Base-by-base conservation (phyloP, 2,888 invertebrate genomes). In the Drosophila paracracens region DNA sequence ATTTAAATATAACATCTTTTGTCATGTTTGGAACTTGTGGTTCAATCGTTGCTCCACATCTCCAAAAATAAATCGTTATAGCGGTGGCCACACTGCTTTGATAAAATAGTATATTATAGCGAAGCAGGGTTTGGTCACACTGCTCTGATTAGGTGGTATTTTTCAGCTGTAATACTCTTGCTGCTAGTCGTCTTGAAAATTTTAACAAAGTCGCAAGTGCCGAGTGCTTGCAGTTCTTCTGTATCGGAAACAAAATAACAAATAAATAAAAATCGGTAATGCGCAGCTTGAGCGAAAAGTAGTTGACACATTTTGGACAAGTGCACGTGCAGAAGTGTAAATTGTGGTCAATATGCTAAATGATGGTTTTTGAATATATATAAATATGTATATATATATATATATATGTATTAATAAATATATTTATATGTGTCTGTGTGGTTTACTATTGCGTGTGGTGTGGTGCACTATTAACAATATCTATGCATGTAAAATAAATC, bases 201-300 rank as follows among this genome's bases (percentile, higher is more conserved):
- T 76, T 58, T 70, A 56, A 61, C 68, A 64, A 59, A 79, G 65
- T 67, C 8, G 27, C 1, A 64, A 40, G 73, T 66, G 50, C 11
- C 2, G 35, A 43, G 43, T 46, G 57, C 10, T 52, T 52, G 56
- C 21, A 4, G 57, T 52, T 63, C 27, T 64, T 54, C 35, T 64
- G 56, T 33, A n/a, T 71, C 58, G 65, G 61, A 69, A 73, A 33
- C 68, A 64, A 64, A 70, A 70, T 64, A 66, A 70, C 65, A 79
- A 79, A 79, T 76, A 79, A 65, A 77, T 60, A 60, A 61, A 76
- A 76, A 76, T 70, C 74, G 79, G 79, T 79, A 79, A 79, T 74
- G 56, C 66, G 58, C 58, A 70, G 56, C 65, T 54, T 62, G 10
- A 52, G 58, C 56, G 33, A 27, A 46, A 50, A 46, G 35, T 56